phyloP scores from a whole-genome alignment of 2,113 vertebrate genomes.

The Ceratotherium simum region DNA sequence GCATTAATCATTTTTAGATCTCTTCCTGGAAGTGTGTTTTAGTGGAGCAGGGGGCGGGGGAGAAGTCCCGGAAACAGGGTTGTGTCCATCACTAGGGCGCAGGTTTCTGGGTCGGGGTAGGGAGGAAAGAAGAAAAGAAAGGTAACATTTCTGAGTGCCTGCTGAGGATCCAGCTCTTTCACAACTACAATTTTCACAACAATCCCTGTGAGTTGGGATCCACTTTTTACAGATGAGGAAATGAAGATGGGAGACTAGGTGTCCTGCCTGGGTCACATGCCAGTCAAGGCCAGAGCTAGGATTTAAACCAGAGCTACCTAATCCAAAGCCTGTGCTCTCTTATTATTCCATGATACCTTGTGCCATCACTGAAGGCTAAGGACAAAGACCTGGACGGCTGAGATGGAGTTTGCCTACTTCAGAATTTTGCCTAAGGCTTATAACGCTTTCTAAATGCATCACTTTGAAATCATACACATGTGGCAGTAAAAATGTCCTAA shows the following conservation, averaged over 20 bases:
- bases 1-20: constrained; percentile 55
- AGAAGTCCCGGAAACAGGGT: not conserved
- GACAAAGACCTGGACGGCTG: not conserved
- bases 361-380: not conserved
- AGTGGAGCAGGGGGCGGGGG: not conserved
- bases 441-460: not conserved
- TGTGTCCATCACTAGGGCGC: not conserved
- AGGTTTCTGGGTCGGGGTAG: not conserved
- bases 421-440: not conserved
- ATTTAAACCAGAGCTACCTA: not conserved
- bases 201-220: not conserved
- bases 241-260: not conserved
- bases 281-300: not conserved
- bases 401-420: not conserved
- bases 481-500: not conserved
- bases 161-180: not conserved
- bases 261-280: not conserved
- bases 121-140: not conserved
- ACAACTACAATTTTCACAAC: not conserved
- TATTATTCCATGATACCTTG: not conserved
- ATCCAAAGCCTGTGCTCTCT: not conserved
- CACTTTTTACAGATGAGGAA: not conserved
- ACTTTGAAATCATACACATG: not conserved
- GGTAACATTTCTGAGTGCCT: not conserved
- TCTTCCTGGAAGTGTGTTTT: constrained; percentile 28